Percentiles rank a stretch among this genome's conserved stretches.
phyloP scores from a whole-genome alignment of 2,888 invertebrate species.

The Dolichomitus sp. region DNA sequence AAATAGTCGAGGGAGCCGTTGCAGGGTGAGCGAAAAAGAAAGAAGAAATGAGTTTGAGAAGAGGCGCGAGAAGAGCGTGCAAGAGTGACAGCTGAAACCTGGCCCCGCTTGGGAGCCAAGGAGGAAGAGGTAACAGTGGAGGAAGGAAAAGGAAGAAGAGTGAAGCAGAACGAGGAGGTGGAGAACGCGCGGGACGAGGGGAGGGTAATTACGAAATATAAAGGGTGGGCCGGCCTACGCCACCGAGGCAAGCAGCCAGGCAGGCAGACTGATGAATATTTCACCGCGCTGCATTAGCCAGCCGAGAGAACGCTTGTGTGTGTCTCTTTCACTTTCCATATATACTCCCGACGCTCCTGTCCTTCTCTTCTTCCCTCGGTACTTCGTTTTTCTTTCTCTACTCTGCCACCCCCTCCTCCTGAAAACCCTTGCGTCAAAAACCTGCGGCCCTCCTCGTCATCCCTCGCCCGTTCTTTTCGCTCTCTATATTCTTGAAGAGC shows the following conservation, averaged over 20 bases:
- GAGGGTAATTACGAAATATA: slow-evolving; percentile 85
- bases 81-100: slow-evolving; percentile 49
- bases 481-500: slow-evolving; percentile 64
- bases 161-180: slow-evolving; percentile 68
- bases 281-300: slow-evolving; percentile 84
- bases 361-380: slow-evolving; percentile 31
- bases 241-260: slow-evolving; percentile 75
- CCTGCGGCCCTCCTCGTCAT: slow-evolving; percentile 23
- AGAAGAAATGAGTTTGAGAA: slow-evolving; percentile 52
- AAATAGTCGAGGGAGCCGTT: slow-evolving; percentile 67
- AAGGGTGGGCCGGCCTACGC: slow-evolving; percentile 82
- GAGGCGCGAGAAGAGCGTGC: slow-evolving; percentile 54
- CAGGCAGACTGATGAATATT: slow-evolving; percentile 85
- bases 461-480: slow-evolving; percentile 25
- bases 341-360: slow-evolving; percentile 55
- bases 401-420: slow-evolving; percentile 14
- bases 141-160: slow-evolving; percentile 53
- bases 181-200: slow-evolving; percentile 74
- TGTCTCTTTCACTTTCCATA: slow-evolving; percentile 80
- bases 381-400: slow-evolving; percentile 35
- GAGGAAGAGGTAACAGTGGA: slow-evolving; percentile 43
- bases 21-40: slow-evolving; percentile 62
- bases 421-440: slow-evolving; percentile 29
- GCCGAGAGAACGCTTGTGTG: slow-evolving; percentile 78
- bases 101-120: slow-evolving; percentile 37